Conservation (phyloP, 2,797 vertebrate genomes). For the Pteropus rufus region DNA sequence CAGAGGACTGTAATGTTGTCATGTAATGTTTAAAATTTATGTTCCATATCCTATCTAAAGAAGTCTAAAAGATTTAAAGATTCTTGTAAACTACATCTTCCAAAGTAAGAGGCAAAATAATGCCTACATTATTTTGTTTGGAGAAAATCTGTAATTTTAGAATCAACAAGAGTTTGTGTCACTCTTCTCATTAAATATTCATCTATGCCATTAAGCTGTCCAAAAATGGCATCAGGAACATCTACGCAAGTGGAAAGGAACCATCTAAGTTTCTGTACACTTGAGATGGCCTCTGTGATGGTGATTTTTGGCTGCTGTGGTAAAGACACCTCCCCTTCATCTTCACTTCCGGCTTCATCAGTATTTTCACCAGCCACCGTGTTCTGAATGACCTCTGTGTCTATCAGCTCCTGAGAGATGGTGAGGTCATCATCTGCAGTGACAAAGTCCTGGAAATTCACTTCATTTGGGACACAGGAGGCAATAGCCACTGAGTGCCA, state of each 20-base stretch:
- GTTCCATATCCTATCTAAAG: neutral
- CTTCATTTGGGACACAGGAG: constrained; percentile 33
- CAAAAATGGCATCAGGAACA: constrained; percentile 12
- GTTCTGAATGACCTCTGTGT: neutral
- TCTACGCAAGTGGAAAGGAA: constrained; percentile 23
- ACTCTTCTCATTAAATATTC: constrained; percentile 53
- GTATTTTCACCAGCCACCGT: neutral
- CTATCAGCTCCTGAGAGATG: neutral
- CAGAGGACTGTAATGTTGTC: constrained; percentile 16
- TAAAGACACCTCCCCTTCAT: neutral
- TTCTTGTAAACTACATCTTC: constrained; percentile 29
- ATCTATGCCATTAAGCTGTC: constrained; percentile 26
- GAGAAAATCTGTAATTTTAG: constrained; percentile 44
- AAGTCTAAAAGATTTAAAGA: neutral
- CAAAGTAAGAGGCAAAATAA: neutral
- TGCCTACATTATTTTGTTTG: constrained; percentile 42
- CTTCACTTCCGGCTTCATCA: constrained; percentile 1
- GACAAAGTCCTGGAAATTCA: constrained; percentile 44
- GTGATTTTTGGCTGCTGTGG: constrained; percentile 19
- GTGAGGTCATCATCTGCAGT: neutral
- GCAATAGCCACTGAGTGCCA: constrained; percentile 32
- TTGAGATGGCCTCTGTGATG: constrained; percentile 17
- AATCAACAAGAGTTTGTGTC: neutral
- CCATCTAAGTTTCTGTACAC: constrained; percentile 16
- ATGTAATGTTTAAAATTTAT: constrained; percentile 25